These are phyloP conservation scores for Aleiodes testaceus DNA, from an alignment of 2,888 invertebrate species.

Conservation along the genomic window DNA sequence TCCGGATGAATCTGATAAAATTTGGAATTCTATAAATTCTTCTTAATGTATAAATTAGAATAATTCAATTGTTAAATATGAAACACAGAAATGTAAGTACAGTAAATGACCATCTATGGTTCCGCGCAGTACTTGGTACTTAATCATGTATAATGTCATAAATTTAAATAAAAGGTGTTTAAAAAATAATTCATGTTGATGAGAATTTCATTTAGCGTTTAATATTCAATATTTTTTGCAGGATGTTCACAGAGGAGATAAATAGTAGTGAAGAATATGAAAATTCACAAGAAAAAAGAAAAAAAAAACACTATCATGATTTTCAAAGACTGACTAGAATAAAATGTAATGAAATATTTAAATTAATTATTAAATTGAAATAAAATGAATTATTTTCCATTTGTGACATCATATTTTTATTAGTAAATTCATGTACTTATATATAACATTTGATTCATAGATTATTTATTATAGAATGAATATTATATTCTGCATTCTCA, in stretches of 20 bases:
- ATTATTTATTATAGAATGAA: not conserved
- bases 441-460: conserved; percentile 13
- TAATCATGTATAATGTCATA: conserved; percentile 4
- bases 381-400: not conserved
- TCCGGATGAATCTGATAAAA: too few relatives aligned
- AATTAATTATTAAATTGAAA: not conserved
- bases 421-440: conserved; percentile 27
- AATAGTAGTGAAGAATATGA: not conserved
- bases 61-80: too few relatives aligned
- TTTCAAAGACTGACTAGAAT: not conserved
- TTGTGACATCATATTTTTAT: conserved; percentile 17
- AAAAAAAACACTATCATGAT: not conserved
- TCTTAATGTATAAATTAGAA: too few relatives aligned
- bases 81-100: too few relatives aligned
- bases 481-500: conserved; percentile 7
- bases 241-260: conserved; percentile 6
- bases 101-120: not conserved
- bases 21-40: too few relatives aligned
- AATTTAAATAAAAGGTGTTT: not conserved
- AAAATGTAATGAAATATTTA: not conserved
- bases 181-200: not conserved
- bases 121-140: conserved; percentile 1
- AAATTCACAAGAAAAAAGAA: not conserved
- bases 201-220: too few relatives aligned
- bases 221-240: not conserved